A percentile compares a stretch with the other conserved stretches of the same genome.
These are phyloP conservation scores for Eurypyga helias DNA, from an alignment of 2,113 vertebrate genomes.

Conservation along the genomic window DNA sequence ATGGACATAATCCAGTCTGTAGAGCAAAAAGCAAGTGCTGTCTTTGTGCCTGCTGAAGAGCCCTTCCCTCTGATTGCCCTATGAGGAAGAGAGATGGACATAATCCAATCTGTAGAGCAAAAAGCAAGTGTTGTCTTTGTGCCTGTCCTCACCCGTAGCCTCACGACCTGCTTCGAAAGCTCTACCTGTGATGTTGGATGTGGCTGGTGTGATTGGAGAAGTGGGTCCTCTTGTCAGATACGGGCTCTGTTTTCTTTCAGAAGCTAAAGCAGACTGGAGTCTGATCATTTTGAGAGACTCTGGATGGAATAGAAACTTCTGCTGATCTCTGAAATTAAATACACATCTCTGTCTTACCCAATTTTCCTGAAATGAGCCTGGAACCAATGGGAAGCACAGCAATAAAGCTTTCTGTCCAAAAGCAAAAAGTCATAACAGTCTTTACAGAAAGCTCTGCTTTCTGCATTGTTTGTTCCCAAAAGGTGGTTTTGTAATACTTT, in stretches of 20 bases:
- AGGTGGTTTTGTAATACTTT: background rate
- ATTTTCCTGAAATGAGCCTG: background rate
- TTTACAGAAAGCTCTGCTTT: background rate
- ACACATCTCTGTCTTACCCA: background rate
- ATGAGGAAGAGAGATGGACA: fast-evolving
- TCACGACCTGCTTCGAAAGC: background rate
- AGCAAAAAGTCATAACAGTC: background rate
- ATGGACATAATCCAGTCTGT: background rate
- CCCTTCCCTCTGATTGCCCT: background rate
- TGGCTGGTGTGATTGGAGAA: background rate
- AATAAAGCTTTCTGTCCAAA: background rate
- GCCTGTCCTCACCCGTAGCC: background rate
- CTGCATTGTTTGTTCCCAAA: background rate
- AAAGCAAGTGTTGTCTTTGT: background rate
- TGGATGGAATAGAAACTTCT: background rate
- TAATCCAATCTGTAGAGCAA: background rate
- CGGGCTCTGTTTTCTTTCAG: background rate
- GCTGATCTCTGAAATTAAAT: background rate
- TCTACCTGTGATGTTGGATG: background rate
- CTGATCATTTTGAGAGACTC: background rate
- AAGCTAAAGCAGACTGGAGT: background rate
- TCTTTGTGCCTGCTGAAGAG: too few species aligned
- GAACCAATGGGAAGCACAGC: background rate
- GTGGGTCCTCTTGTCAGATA: background rate
- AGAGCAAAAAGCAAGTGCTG: background rate